Evolutionary conservation across 2,797 vertebrate species (phyloP).

Genomic region (Pempheris klunzingeri): DNA sequence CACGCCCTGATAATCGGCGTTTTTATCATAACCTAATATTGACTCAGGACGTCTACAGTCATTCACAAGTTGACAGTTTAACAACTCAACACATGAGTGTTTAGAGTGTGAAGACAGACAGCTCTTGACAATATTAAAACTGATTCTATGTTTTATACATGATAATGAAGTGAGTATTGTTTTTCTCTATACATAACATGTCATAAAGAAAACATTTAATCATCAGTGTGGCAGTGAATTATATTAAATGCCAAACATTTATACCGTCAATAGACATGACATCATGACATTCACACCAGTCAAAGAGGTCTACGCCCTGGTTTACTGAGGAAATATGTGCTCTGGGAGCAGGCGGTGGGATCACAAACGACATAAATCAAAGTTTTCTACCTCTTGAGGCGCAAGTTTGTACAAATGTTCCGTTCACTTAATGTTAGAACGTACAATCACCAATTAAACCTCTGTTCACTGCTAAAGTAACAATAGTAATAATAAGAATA

Average conservation of each 20-base stretch:
- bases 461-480: neutral
- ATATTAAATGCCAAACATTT: neutral
- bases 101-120: neutral
- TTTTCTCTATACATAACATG: neutral
- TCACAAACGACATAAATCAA: neutral
- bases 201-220: neutral
- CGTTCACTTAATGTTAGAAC: too few species aligned
- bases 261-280: neutral
- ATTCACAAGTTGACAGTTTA: neutral
- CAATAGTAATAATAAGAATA: neutral
- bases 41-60: constrained; percentile 6
- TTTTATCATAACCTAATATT: constrained; percentile 47
- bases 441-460: too few species aligned
- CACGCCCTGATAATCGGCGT: constrained; percentile 58
- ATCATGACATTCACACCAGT: neutral
- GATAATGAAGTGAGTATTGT: neutral
- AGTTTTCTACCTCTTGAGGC: neutral
- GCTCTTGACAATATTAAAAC: neutral
- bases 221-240: neutral
- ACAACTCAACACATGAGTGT: neutral
- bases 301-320: neutral
- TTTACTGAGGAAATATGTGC: neutral
- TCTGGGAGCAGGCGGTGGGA: neutral
- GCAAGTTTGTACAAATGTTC: neutral
- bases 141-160: neutral